Conservation (phyloP, 1,140 invertebrate genomes). For the Amphibalanus amphitrite region DNA sequence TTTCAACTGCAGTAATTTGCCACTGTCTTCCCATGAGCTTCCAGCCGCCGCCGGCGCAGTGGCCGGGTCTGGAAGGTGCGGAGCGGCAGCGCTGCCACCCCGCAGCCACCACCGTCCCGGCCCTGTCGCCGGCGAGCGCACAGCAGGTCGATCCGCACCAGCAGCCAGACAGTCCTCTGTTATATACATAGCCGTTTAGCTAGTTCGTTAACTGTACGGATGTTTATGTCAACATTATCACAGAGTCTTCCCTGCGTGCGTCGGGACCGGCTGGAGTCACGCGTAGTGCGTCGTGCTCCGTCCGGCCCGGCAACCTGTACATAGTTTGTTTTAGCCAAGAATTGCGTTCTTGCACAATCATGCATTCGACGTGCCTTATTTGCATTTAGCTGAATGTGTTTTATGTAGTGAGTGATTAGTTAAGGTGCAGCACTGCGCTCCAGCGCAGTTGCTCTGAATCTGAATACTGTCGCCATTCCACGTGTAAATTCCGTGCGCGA, state of each 20-base stretch:
- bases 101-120: background rate
- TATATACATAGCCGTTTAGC: background rate
- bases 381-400: slow-evolving; percentile 1
- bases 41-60: background rate
- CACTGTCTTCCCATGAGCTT: slow-evolving; percentile 1
- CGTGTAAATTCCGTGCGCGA: background rate
- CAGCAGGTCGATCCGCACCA: background rate
- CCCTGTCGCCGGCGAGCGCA: background rate
- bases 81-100: background rate
- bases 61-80: too few relatives aligned
- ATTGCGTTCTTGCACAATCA: slow-evolving; percentile 1
- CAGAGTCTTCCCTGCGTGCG: background rate
- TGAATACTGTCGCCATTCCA: background rate
- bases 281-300: background rate
- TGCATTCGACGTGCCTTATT: slow-evolving; percentile 1
- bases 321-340: background rate
- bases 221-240: background rate
- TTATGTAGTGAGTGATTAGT: background rate
- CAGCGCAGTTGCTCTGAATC: background rate
- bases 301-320: background rate
- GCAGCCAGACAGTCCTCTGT: background rate
- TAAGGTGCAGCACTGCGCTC: background rate
- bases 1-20: background rate
- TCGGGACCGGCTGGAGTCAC: too few relatives aligned
- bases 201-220: background rate